A percentile compares a stretch with the other conserved stretches of the same genome.
phyloP scores from a whole-genome alignment of 2,888 invertebrate genomes.

The Trichogramma dendrolimi region DNA sequence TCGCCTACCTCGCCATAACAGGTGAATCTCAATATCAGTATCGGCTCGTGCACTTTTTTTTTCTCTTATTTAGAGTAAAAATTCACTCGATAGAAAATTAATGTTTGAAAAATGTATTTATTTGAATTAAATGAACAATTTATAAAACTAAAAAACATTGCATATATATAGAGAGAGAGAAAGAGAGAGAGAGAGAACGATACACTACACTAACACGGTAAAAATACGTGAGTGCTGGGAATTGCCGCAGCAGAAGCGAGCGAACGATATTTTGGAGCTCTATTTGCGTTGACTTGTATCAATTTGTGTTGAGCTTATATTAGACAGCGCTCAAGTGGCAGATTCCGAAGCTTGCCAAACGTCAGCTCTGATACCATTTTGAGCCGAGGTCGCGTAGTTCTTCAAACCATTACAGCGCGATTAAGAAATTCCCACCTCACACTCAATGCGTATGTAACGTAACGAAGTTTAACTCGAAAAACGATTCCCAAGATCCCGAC shows the following conservation, averaged over 20 bases:
- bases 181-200: too few species aligned
- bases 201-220: too few species aligned
- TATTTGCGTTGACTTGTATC: too few species aligned
- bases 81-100: too few species aligned
- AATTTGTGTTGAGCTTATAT: too few species aligned
- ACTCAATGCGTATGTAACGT: neutral
- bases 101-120: neutral
- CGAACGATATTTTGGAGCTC: too few species aligned
- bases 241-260: too few species aligned
- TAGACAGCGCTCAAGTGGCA: too few species aligned
- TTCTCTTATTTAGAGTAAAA: neutral
- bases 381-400: too few species aligned
- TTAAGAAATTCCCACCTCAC: neutral
- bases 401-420: neutral
- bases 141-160: neutral
- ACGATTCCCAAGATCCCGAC: slow-evolving; percentile 59
- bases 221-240: too few species aligned
- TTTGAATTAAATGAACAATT: neutral
- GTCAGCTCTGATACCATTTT: too few species aligned
- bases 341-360: too few species aligned
- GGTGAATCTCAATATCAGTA: slow-evolving; percentile 44
- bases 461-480: neutral
- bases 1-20: slow-evolving; percentile 71
- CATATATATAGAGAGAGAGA: neutral
- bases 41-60: neutral